These are phyloP conservation scores for Eleginops maclovinus DNA, from an alignment of 2,113 vertebrate species.

Conservation along the genomic window DNA sequence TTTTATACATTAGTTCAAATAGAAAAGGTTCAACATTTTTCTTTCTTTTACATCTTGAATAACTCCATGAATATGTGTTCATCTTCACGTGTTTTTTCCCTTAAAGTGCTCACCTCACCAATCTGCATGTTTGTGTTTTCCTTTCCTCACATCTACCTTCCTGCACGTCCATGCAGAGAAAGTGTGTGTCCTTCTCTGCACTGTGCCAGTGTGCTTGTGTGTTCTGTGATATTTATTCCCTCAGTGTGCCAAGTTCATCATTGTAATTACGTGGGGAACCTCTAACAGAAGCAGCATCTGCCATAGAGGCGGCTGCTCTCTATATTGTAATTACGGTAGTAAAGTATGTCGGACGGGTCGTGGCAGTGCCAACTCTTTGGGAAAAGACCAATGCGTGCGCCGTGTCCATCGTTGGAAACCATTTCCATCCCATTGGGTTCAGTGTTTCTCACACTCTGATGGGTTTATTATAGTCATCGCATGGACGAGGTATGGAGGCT, in stretches of 20 bases:
- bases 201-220: conserved; percentile 15
- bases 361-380: conserved; percentile 47
- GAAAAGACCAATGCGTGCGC: conserved; percentile 37
- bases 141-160: not conserved
- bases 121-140: not conserved
- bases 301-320: conserved; percentile 39
- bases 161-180: not conserved
- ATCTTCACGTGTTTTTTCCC: not conserved
- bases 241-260: conserved; percentile 68
- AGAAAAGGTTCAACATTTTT: too few relatives aligned
- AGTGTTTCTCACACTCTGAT: conserved; percentile 32
- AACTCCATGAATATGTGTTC: not conserved
- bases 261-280: conserved; percentile 76
- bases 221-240: conserved; percentile 67
- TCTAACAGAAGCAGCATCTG: conserved; percentile 69
- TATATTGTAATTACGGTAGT: conserved; percentile 67
- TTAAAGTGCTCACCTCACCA: conserved; percentile 26
- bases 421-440: conserved; percentile 43
- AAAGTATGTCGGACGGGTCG: conserved; percentile 63
- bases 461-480: conserved; percentile 66
- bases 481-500: conserved; percentile 2
- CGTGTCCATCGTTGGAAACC: conserved; percentile 50
- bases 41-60: too few relatives aligned
- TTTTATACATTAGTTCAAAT: too few relatives aligned
- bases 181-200: conserved; percentile 10